Base-by-base conservation (phyloP, 2,888 invertebrate genomes). In the Tachystola acroxantha region DNA sequence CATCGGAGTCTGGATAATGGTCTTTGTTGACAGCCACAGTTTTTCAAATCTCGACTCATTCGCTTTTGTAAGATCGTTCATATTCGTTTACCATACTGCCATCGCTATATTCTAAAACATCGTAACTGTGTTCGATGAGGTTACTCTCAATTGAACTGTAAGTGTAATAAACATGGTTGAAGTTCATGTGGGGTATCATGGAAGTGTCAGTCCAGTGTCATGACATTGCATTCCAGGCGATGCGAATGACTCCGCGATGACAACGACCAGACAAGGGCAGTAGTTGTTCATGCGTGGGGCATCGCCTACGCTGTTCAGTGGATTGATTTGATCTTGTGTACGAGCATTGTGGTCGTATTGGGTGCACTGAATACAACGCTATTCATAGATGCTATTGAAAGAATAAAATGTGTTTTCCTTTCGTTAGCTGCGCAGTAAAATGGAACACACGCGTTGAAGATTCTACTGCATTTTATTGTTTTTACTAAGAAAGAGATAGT, bases 231-330 rank as follows among this genome's bases (percentile, higher is more conserved):
- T 84, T 79, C 81, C 81, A 54, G 65, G 57, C 71, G 69, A 72
- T 74, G 82, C 81, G 80, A 84, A 81, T 76, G 82, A 81, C 81
- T 78, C 55, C 49, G 46, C 59, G 77, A 79, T 78, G 84, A 82
- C 82, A 82, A 73, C 69, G 81, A 49, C 79, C 82, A 84, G 81
- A 82, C 85, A 85, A 84, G 85, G 82, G 79, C 84, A 84, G 55
- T 63, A 65, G 60, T 74, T 66, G 72, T 57, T 57, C 59, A 70
- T 69, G 64, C 69, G 46, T 56, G 56, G 57, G 53, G 56, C 66
- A 59, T 63, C 57, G 54, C 54, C 57, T 59, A 57, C 47, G 42
- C 50, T 38, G 41, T 42, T 42, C 45, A 39, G 31, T 34, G 13
- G 34, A 28, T 34, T 34, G 28, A 34, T 28, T 24, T 32, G 14